Evolutionary conservation across 2,888 invertebrate genomes (phyloP), one percentile per base, ranked within the genome.

Genomic region (Alentia gelatinosa): DNA sequence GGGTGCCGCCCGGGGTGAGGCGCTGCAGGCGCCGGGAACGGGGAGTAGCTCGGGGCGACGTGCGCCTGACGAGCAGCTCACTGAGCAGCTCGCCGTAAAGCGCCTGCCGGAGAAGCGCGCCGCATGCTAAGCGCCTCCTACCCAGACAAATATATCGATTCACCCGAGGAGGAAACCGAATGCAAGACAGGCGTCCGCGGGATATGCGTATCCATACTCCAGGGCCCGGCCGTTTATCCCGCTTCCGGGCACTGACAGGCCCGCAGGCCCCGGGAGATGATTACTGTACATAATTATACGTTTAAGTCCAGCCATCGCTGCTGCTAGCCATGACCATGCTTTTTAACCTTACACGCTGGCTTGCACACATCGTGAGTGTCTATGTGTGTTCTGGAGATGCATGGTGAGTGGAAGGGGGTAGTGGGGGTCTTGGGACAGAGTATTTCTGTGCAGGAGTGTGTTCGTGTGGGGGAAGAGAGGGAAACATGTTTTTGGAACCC

Each of bases 121-220:
- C n/a, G 79, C 7, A 79, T 35, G 79, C 39, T 79, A 39, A 35
- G 37, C n/a, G 39, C 79, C 79, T 1, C 15, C 0, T 39, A 39
- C 79, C 63, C 39, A 79, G 79, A 79, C 79, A 79, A 35, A 7
- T 79, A 35, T 79, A 79, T 79, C 79, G 79, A 79, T 79, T 79
- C 15, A 19, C 19, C 12, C 56, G 1, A 3, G 19, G 63, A 5
- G 19, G 19, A 37, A 35, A 79, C 35, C n/a, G 35, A 37, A 79
- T 79, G 39, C 79, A 39, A 23, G 79, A 39, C 79, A 79, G 37
- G 79, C 79, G n/a, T 37, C 19, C 9, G 39, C 23, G 35, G 39
- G 79, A 35, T 79, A 79, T 79, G 37, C 79, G 37, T 37, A 35
- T 35, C 23, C 37, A 79, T 39, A 63, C 63, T 63, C 26, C 68